Evolutionary conservation across 1,140 invertebrate species (phyloP).

Genomic region (Bombus waltoni): DNA sequence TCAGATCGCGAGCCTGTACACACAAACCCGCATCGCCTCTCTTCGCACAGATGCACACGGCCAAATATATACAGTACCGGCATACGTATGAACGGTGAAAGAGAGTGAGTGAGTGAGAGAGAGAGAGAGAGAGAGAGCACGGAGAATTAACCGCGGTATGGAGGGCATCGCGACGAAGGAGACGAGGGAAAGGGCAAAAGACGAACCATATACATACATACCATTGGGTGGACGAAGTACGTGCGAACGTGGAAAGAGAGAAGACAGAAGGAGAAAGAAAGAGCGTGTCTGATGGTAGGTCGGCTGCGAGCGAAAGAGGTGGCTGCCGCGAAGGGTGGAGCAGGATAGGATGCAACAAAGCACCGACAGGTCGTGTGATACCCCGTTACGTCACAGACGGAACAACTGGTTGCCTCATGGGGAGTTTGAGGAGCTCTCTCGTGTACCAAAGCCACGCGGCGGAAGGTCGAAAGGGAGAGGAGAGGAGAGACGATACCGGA

Average conservation of each 20-base stretch:
- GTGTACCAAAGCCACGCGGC: constrained; percentile 51
- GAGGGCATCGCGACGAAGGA: constrained; percentile 19
- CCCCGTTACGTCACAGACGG: constrained; percentile 78
- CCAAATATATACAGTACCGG: not conserved
- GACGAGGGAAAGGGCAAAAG: constrained; percentile 29
- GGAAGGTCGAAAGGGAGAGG: constrained; percentile 55
- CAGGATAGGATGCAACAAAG: constrained; percentile 50
- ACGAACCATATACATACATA: not conserved
- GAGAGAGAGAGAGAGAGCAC: not conserved
- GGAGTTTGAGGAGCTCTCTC: constrained; percentile 60
- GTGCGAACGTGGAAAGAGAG: constrained; percentile 16
- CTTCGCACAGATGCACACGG: constrained; percentile 27
- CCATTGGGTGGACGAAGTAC: constrained; percentile 30
- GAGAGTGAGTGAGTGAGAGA: not conserved
- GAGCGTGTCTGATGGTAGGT: not conserved
- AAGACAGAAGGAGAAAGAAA: constrained; percentile 30
- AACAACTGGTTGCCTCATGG: constrained; percentile 76
- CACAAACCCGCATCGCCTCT: not conserved
- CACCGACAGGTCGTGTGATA: constrained; percentile 78
- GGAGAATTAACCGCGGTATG: constrained; percentile 5
- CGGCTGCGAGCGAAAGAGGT: not conserved
- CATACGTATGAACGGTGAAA: constrained; percentile 34
- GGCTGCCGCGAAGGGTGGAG: not conserved
- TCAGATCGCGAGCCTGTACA: constrained; percentile 13
- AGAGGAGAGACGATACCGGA: constrained; percentile 61